Evolutionary conservation across 2,888 invertebrate genomes (phyloP), one percentile per base, ranked within the genome.

Genomic region (Lydus trimaculatus): DNA sequence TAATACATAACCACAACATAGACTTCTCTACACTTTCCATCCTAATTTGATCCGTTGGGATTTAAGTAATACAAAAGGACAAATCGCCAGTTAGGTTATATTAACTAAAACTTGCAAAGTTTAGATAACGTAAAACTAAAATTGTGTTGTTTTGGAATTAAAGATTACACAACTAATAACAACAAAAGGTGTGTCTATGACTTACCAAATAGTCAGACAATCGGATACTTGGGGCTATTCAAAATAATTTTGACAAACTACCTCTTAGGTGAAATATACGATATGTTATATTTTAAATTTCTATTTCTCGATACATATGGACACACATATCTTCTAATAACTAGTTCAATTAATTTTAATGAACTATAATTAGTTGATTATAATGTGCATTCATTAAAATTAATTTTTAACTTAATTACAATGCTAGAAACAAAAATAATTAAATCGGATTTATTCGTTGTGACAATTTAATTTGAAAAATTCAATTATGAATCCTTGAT

Each of bases 31-130:
- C 28, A 56, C 28, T 25, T 56, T n/a, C 56, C 28, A 28, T 56
- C n/a, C 56, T 56, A 56, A 56, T 56, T 56, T 56, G 56, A 56
- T 56, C 56, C 28, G 56, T 25, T n/a, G 56, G 56, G 56, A 56
- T 56, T 56, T 56, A 15, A 28, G n/a, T 15, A 56, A 56, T 28
- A 56, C 56, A 25, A 56, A 56, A 56, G 25, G 56, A 56, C 28
- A 28, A 52, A 56, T 56, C 56, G 28, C 13, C 56, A 25, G 28
- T 28, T 48, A 48, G 9, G 20, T 43, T 43, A 48, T 9, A 28
- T 25, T n/a, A 25, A 56, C 56, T 25, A 15, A 25, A 56, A 56
- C 25, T 56, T 25, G 9, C 20, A 20, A 48, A 48, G 9, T 48
- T 20, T 20, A 17, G 48, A 48, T 48, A 48, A 48, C 48, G 11